Conservation (phyloP, 2,113 vertebrate genomes). For the Pterocles burchelli region DNA sequence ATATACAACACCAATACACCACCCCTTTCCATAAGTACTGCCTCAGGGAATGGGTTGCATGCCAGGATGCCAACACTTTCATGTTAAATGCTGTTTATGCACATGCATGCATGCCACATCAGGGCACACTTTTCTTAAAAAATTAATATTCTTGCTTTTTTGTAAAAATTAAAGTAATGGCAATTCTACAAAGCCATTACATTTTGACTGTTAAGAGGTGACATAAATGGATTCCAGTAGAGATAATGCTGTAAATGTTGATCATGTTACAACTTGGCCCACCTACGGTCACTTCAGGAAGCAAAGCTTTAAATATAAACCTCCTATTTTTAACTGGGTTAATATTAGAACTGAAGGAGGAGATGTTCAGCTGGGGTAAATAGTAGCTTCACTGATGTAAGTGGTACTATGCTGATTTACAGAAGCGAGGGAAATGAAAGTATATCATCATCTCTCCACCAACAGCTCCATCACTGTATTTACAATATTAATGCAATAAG, state of each 20-base stretch:
- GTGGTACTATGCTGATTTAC: not conserved
- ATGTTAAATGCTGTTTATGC: not conserved
- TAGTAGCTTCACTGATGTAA: not conserved
- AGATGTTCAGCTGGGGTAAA: not conserved
- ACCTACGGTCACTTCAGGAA: conserved; percentile 28
- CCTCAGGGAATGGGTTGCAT: not conserved
- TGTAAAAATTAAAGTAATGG: not conserved
- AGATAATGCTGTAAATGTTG: conserved; percentile 27
- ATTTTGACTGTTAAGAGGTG: conserved; percentile 25
- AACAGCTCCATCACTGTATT: not conserved
- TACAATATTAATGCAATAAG: not conserved
- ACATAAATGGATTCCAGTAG: conserved; percentile 14
- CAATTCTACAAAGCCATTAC: not conserved
- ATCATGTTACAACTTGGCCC: conserved; percentile 23
- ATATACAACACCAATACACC: rapidly evolving
- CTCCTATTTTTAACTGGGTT: conserved; percentile 19
- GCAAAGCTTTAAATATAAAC: conserved; percentile 41
- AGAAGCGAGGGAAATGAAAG: not conserved
- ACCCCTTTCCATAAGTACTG: not conserved
- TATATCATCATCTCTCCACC: not conserved
- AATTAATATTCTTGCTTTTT: not conserved
- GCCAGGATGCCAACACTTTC: not conserved
- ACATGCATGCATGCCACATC: not conserved
- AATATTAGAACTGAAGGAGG: not conserved
- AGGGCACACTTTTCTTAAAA: not conserved